These are phyloP conservation scores for Drosophila mayri DNA, from an alignment of 1,140 invertebrate species.

Conservation along the genomic window DNA sequence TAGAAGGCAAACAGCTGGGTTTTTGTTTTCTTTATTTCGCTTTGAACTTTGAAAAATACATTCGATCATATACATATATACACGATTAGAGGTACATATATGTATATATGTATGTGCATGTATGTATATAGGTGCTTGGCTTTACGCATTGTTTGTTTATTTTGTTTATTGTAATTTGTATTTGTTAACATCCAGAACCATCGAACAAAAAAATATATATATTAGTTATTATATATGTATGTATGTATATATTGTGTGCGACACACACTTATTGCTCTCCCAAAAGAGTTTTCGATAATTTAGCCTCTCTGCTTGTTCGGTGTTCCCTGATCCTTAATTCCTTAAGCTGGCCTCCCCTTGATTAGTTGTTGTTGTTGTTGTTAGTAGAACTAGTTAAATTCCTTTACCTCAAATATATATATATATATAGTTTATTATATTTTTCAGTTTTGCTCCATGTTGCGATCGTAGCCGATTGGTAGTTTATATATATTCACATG, in stretches of 20 bases:
- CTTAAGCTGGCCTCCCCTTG: conserved; percentile 46
- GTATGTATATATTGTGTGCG: neutral
- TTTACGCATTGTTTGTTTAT: neutral
- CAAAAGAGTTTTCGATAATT: conserved; percentile 13
- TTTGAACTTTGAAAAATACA: conserved; percentile 76
- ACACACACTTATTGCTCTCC: conserved; percentile 63
- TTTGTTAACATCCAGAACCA: conserved; percentile 48
- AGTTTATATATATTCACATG: conserved; percentile 10
- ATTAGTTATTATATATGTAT: conserved; percentile 22
- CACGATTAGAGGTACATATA: conserved; percentile 15
- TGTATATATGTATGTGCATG: conserved; percentile 22
- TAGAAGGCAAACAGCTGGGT: neutral
- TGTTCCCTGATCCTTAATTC: conserved; percentile 78
- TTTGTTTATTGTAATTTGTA: neutral
- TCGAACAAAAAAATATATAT: conserved; percentile 44
- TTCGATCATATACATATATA: conserved; percentile 55
- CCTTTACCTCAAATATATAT: conserved; percentile 60
- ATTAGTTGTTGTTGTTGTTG: conserved; percentile 6
- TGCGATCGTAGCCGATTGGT: conserved; percentile 12
- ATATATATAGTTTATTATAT: conserved; percentile 15
- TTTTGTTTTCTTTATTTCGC: conserved; percentile 48
- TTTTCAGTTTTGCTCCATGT: conserved; percentile 2
- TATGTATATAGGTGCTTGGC: conserved; percentile 31
- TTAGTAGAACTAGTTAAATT: conserved; percentile 68
- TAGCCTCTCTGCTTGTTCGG: conserved; percentile 7